A percentile compares a stretch with the other conserved stretches of the same genome.
phyloP scores from a whole-genome alignment of 2,888 invertebrate genomes.

The Temnothorax unifasciatus region DNA sequence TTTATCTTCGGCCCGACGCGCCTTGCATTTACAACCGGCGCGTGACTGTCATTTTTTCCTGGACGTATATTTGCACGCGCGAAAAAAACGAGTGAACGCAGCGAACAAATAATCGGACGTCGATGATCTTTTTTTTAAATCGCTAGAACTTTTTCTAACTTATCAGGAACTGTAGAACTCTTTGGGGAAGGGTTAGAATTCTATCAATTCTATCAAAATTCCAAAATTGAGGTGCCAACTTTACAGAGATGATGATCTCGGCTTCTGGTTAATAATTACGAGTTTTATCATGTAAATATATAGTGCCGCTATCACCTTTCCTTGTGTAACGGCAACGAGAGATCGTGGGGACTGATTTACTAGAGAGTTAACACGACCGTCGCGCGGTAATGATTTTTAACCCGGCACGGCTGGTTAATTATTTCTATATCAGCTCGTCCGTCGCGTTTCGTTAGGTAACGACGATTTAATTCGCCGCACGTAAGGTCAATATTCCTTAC shows the following conservation, averaged over 20 bases:
- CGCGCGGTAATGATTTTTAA: slow-evolving; percentile 21
- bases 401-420: slow-evolving; percentile 27
- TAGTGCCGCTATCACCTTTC: neutral
- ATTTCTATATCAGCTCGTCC: slow-evolving; percentile 58
- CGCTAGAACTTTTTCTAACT: too few species aligned
- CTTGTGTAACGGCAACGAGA: neutral
- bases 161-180: too few species aligned
- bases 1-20: neutral
- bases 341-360: neutral
- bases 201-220: too few species aligned
- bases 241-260: neutral
- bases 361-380: slow-evolving; percentile 6
- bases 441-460: slow-evolving; percentile 59
- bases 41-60: slow-evolving; percentile 36
- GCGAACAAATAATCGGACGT: slow-evolving; percentile 9
- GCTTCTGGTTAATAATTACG: neutral
- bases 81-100: neutral
- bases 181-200: too few species aligned
- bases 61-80: neutral
- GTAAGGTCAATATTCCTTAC: slow-evolving; percentile 66
- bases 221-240: too few species aligned
- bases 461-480: slow-evolving; percentile 68
- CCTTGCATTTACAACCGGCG: neutral
- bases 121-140: neutral
- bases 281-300: neutral